Percentiles rank a stretch among this genome's conserved stretches.
These are phyloP conservation scores for Sus scrofa DNA, from an alignment of 2,113 vertebrate species.

Conservation along the genomic window DNA sequence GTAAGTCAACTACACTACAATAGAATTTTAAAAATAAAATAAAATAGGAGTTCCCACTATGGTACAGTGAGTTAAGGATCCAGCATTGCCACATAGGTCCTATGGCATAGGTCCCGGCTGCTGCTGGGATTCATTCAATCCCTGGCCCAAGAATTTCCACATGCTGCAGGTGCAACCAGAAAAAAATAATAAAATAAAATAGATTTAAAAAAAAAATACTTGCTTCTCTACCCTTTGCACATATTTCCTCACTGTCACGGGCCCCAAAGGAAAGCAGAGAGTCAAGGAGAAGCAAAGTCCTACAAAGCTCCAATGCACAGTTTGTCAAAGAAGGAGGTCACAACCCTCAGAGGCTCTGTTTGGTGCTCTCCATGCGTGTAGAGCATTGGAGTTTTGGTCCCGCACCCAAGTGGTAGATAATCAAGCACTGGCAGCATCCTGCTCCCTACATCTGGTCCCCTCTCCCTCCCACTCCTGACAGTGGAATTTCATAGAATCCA, in stretches of 20 bases:
- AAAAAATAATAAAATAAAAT: too few relatives aligned
- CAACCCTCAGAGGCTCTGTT: not conserved
- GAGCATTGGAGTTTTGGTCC: not conserved
- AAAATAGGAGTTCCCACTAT: too few relatives aligned
- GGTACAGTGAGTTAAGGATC: too few relatives aligned
- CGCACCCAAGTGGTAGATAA: not conserved
- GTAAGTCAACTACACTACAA: too few relatives aligned
- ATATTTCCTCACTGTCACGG: not conserved
- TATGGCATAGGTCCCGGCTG: too few relatives aligned
- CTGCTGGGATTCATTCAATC: too few relatives aligned
- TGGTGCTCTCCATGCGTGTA: not conserved
- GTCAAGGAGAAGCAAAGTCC: not conserved
- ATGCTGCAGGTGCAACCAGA: too few relatives aligned
- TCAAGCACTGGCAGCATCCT: not conserved
- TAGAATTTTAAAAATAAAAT: too few relatives aligned
- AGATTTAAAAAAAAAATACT: too few relatives aligned
- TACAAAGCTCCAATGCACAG: not conserved
- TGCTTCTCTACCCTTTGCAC: not conserved
- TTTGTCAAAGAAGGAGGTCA: not conserved
- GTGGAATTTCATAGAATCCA: conserved; percentile 54
- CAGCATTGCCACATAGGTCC: too few relatives aligned
- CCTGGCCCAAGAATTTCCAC: too few relatives aligned
- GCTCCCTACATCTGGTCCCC: conserved; percentile 14
- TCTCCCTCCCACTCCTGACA: not conserved
- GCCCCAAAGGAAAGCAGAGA: not conserved